A percentile compares a stretch with the other conserved stretches of the same genome.
Evolutionary conservation across 1,140 invertebrate species (phyloP).

Genomic region (Dufourea novaeangliae): DNA sequence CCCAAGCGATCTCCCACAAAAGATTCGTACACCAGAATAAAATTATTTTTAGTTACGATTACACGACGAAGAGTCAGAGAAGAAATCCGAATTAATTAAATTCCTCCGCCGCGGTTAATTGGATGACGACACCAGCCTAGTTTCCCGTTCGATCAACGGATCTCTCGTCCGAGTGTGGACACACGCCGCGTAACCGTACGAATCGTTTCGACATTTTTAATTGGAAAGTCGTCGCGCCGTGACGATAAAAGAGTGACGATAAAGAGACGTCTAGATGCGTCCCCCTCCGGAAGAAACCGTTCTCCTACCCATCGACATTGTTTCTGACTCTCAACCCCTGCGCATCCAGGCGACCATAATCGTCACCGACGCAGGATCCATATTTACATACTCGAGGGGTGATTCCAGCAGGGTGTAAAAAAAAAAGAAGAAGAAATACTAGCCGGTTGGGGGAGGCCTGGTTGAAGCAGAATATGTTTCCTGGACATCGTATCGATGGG

Average conservation of each 20-base stretch:
- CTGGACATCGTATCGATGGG: background rate
- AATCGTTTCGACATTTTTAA: constrained; percentile 16
- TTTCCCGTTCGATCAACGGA: background rate
- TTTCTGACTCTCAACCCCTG: constrained; percentile 56
- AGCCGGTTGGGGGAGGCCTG: background rate
- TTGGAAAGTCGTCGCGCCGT: constrained; percentile 2
- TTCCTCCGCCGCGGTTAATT: background rate
- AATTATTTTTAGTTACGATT: too few relatives aligned
- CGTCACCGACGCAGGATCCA: constrained; percentile 24
- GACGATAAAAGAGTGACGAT: background rate
- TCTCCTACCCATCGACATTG: constrained; percentile 43
- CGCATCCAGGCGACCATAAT: constrained; percentile 44
- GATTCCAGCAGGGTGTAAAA: constrained; percentile 32
- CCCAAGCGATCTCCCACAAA: too few relatives aligned
- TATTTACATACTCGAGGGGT: constrained; percentile 43
- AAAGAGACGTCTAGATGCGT: background rate
- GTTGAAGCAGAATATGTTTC: constrained; percentile 22
- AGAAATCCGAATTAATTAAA: background rate
- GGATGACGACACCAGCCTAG: background rate
- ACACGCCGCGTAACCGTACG: background rate
- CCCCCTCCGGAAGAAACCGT: background rate
- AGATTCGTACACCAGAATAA: too few relatives aligned
- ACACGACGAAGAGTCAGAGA: too few relatives aligned
- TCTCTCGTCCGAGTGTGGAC: background rate
- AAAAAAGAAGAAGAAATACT: too few relatives aligned